phyloP scores from a whole-genome alignment of 2,888 invertebrate species.

The Netelia inedita region DNA sequence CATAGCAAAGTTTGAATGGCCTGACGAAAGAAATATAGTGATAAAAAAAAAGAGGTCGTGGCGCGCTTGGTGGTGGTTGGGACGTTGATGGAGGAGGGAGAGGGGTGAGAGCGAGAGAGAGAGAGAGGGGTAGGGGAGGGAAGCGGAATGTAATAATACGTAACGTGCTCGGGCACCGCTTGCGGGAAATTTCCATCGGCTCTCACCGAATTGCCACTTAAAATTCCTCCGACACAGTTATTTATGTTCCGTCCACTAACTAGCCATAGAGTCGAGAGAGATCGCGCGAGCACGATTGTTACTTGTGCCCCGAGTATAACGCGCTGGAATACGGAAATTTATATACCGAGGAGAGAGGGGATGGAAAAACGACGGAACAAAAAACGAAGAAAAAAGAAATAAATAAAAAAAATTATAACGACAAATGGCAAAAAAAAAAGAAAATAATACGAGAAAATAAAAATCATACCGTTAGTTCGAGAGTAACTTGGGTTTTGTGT shows the following conservation, averaged over 20 bases:
- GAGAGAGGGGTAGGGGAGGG: neutral
- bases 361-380: neutral
- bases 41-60: conserved; percentile 63
- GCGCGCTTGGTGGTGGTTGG: conserved; percentile 30
- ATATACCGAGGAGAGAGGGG: neutral
- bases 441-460: neutral
- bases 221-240: conserved; percentile 71
- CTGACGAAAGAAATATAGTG: conserved; percentile 64
- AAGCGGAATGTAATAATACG: conserved; percentile 68
- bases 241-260: conserved; percentile 70
- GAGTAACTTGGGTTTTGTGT: neutral
- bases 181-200: conserved; percentile 70
- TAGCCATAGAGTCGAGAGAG: conserved; percentile 64
- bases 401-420: neutral
- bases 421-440: neutral
- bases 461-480: conserved; percentile 21
- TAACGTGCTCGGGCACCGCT: conserved; percentile 68
- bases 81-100: conserved; percentile 36
- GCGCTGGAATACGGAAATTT: conserved; percentile 18
- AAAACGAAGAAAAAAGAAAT: conserved; percentile 17
- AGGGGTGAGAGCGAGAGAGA: conserved; percentile 6
- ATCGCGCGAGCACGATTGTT: conserved; percentile 56
- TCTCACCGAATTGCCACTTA: conserved; percentile 71
- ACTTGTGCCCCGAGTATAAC: conserved; percentile 19
- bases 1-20: conserved; percentile 67